Conservation (phyloP, 2,797 vertebrate species). For the Crenuchus spilurus region DNA sequence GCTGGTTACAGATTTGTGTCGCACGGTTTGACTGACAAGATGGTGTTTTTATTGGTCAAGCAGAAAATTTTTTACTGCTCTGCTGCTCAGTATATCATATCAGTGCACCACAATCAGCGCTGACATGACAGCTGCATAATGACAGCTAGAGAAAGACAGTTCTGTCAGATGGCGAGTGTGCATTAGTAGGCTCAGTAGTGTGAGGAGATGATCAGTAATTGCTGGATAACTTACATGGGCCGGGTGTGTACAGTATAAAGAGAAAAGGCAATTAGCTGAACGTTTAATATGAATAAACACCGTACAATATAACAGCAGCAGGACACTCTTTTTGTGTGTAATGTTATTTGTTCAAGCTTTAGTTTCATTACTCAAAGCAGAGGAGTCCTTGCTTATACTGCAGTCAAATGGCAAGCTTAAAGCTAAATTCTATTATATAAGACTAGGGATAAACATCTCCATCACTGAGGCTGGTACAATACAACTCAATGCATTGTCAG, state of each 20-base stretch:
- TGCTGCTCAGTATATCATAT: conserved; percentile 8
- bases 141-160: conserved; percentile 16
- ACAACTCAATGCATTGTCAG: no score
- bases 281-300: not conserved
- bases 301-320: not conserved
- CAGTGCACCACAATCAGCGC: not conserved
- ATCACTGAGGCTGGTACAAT: no score
- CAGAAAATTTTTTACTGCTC: conserved; percentile 1
- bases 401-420: no score
- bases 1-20: not conserved
- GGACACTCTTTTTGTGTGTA: not conserved
- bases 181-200: not conserved
- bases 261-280: not conserved
- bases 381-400: no score
- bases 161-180: not conserved
- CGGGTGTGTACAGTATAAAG: not conserved
- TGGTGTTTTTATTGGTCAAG: conserved; percentile 19
- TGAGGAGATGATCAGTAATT: conserved; percentile 11
- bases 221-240: conserved; percentile 3
- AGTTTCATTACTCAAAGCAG: no score
- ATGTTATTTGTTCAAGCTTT: not conserved
- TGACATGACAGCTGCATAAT: conserved; percentile 8
- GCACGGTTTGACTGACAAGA: conserved; percentile 1
- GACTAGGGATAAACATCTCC: no score
- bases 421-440: no score